Conservation (phyloP, 64 coral and sea anemone species). For the Anthopleura sola region DNA sequence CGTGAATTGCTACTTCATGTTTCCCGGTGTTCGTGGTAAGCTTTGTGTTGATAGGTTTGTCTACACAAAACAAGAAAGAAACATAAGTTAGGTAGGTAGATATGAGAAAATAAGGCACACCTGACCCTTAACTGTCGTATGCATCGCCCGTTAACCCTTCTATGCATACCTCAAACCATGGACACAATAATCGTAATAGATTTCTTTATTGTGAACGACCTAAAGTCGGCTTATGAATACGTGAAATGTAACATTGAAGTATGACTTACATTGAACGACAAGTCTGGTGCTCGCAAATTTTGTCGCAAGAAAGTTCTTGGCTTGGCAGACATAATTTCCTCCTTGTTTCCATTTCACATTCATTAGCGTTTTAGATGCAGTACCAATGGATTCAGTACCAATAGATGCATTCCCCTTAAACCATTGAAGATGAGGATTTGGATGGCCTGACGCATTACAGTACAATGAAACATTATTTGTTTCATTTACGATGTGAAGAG, state of each 20-base stretch:
- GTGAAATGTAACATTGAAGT: too few species aligned
- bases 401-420: slow-evolving; percentile 2
- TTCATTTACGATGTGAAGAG: not conserved
- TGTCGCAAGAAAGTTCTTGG: slow-evolving; percentile 6
- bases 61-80: not conserved
- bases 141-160: too few species aligned
- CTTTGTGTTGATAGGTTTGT: slow-evolving; percentile 17
- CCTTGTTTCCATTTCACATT: not conserved
- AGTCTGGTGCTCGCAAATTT: not conserved
- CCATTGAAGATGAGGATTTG: slow-evolving; percentile 25
- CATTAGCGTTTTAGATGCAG: not conserved
- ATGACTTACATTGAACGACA: slow-evolving; percentile 35
- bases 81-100: not conserved
- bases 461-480: not conserved
- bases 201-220: too few species aligned
- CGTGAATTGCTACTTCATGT: not conserved
- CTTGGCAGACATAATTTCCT: slow-evolving; percentile 22
- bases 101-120: not conserved
- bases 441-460: slow-evolving; percentile 36
- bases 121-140: too few species aligned
- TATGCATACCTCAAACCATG: too few species aligned
- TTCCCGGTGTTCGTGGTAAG: not conserved
- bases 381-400: not conserved
- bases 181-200: too few species aligned
- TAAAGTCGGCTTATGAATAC: too few species aligned